Base-by-base conservation (phyloP, 1,140 invertebrate species). In the Trichoplusia ni region DNA sequence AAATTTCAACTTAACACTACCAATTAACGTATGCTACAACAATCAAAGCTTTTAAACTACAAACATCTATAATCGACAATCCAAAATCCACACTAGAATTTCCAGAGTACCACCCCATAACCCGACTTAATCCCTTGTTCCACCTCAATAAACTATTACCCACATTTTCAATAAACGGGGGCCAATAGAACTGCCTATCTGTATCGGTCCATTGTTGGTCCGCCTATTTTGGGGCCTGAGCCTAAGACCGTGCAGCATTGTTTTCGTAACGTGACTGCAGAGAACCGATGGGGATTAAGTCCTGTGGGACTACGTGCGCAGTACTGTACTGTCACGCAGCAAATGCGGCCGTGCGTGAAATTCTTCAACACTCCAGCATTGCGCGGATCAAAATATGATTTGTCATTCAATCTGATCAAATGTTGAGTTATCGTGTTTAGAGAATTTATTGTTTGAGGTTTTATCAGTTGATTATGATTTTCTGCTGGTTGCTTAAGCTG, bases 231-330 rank as follows among this genome's bases (percentile, higher is more conserved):
- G 53, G 9, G 37, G 53, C 37, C 53, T 58, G 14, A 42, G 25
- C 53, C 14, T 42, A 58, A 58, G 21, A 42, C 53, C 53, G 13
- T 58, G 23, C 53, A 58, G 53, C 54, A 47, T 44, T 69, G 64
- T 67, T 60, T 27, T 29, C 40, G 7, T 16, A 38, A 69, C 67
- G 67, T 69, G 67, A 59, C 61, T 37, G 54, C 29, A 27, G 51
- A 19, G 44, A 25, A 46, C 47, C 61, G 23, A 40, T 11, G 38
- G 37, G 61, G 67, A 69, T 69, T 69, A 67, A 56, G 44, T 9
- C 19, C 21, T 44, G 40, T 33, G 23, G 25, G 14, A 11, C 51
- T 54, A 23, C 18, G 37, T 58, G 37, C 53, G 18, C 2, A 14
- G 4, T 29, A 29, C 13, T 29, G 25, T 58, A 37, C 18, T 25